Evolutionary conservation across 2,888 invertebrate species (phyloP), one percentile per base, ranked within the genome.

Genomic region (Melipona beecheii): DNA sequence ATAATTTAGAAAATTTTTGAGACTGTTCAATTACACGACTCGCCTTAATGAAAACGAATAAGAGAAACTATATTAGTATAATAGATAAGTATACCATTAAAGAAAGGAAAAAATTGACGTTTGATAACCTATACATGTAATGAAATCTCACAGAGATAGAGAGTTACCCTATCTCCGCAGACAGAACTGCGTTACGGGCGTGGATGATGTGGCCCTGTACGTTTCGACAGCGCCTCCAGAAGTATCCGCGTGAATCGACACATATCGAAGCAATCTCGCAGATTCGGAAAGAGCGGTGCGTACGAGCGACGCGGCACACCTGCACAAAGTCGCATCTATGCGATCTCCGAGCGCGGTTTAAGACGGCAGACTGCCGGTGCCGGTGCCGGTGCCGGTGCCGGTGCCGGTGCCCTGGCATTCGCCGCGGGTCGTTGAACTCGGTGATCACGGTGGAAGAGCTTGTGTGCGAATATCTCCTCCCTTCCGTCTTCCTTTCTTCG

Each of bases 351-450:
- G 88, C 87, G 80, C 78, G 85, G 85, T 89, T 89, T 88, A 90
- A 89, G 89, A 89, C 89, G 89, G 82, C 84, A 83, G 88, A 85
- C 86, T 84, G 86, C 84, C 73, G 85, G 86, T 90, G 86, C 84
- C 73, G 85, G 86, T 90, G 86, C 85, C 76, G n/a, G n/a, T n/a
- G n/a, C n/a, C n/a, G n/a, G n/a, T n/a, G n/a, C n/a, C n/a, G n/a
- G 84, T 84, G 86, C 84, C 73, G 85, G 86, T 90, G 86, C 85
- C 76, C 82, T 74, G 86, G 81, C 90, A 90, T 90, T 90, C 90
- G 43, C 87, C 90, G 80, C 78, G 80, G 90, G 90, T 90, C 90
- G 91, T 90, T 90, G 90, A 90, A 89, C 90, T 69, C 72, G 78
- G 62, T 75, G 88, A 76, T 84, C 84, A 82, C 71, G 76, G 50